Conservation (phyloP, 2,797 vertebrate genomes). For the Schizothorax lantsangensis region DNA sequence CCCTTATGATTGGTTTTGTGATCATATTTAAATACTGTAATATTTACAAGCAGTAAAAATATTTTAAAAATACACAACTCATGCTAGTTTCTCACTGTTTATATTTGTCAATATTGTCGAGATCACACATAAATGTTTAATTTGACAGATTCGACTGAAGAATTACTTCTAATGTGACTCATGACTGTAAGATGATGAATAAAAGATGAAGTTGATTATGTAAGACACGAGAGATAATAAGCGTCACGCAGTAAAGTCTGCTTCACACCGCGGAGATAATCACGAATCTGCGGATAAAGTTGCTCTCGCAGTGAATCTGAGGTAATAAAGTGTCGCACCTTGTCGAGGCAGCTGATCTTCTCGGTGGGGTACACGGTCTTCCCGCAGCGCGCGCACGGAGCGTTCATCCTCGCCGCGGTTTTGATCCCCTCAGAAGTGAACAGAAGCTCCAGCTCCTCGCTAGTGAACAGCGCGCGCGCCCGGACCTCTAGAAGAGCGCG, state of each 20-base stretch:
- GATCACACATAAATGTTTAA: not conserved
- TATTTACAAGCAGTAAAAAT: not conserved
- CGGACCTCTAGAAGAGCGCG: not conserved
- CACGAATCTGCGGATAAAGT: not conserved
- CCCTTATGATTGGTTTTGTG: no score
- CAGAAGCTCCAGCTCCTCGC: not conserved
- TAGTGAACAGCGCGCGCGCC: not conserved
- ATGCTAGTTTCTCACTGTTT: not conserved
- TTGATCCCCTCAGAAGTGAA: not conserved
- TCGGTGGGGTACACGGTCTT: slow-evolving; percentile 63
- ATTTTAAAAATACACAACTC: not conserved
- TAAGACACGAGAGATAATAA: not conserved
- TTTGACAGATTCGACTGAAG: not conserved
- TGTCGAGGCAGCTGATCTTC: slow-evolving; percentile 63
- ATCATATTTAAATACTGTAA: not conserved
- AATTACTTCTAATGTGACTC: not conserved
- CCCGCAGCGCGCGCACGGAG: slow-evolving; percentile 60
- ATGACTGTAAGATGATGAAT: not conserved
- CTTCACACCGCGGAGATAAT: not conserved
- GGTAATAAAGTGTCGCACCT: slow-evolving; percentile 44
- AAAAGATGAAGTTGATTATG: slow-evolving; percentile 3
- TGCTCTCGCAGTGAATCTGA: not conserved
- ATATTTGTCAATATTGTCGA: not conserved
- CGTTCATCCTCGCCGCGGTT: slow-evolving; percentile 49
- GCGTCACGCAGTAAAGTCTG: not conserved